A percentile compares a stretch with the other conserved stretches of the same genome.
Conservation (phyloP, 1,140 invertebrate genomes). For the Thalassaphorura encarpata region DNA sequence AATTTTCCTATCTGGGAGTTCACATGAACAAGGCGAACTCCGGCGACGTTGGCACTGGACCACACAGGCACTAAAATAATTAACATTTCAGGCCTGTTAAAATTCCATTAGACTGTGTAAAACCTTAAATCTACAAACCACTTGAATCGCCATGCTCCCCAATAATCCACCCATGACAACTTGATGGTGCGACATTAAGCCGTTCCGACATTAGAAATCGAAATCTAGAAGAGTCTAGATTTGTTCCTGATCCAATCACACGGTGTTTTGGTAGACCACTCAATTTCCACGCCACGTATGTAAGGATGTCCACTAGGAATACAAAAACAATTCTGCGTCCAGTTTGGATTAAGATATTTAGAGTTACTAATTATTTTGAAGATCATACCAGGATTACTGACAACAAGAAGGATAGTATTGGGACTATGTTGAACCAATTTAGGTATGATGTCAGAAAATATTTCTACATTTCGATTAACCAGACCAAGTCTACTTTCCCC, state of each 20-base stretch:
- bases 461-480: constrained; percentile 79
- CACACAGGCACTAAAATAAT: constrained; percentile 67
- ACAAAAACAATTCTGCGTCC: not conserved
- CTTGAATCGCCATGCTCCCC: constrained; percentile 74
- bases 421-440: constrained; percentile 73
- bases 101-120: not conserved
- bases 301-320: constrained; percentile 64
- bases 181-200: constrained; percentile 64
- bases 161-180: constrained; percentile 81
- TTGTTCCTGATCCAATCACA: constrained; percentile 83
- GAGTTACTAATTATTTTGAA: too few relatives aligned
- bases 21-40: constrained; percentile 66
- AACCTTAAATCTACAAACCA: constrained; percentile 40
- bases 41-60: constrained; percentile 85
- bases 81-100: too few relatives aligned
- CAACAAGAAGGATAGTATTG: constrained; percentile 72
- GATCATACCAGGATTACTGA: constrained; percentile 80
- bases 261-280: constrained; percentile 74
- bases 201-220: constrained; percentile 75
- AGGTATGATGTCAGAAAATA: constrained; percentile 75
- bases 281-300: constrained; percentile 86
- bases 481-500: constrained; percentile 70
- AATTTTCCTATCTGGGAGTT: constrained; percentile 59
- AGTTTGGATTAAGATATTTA: not conserved
- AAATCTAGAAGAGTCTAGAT: constrained; percentile 80